Conservation (phyloP, 1,140 invertebrate genomes). For the Drosophila tsacasi region DNA sequence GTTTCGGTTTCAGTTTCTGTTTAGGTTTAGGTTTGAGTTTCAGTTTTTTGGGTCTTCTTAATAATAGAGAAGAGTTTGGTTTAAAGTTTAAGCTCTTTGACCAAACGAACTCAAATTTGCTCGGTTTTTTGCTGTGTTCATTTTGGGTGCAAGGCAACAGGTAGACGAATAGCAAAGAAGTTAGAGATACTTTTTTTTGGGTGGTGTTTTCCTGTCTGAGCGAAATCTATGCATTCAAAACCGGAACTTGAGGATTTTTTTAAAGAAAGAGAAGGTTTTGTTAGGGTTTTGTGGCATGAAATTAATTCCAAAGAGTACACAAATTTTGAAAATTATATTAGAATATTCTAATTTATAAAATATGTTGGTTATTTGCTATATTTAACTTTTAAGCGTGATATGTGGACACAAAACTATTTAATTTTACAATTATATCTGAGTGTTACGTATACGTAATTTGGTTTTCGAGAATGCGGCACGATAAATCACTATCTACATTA, state of each 20-base stretch:
- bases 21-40: constrained; percentile 33
- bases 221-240: constrained; percentile 37
- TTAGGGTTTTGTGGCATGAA: background rate
- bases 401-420: background rate
- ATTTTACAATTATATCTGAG: background rate
- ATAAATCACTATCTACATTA: too few relatives aligned
- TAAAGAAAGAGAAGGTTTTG: background rate
- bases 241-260: constrained; percentile 11
- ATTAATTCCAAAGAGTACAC: background rate
- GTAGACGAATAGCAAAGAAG: constrained; percentile 8
- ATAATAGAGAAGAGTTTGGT: constrained; percentile 30
- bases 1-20: constrained; percentile 40
- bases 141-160: constrained; percentile 20
- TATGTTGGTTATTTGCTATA: background rate
- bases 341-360: background rate
- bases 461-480: background rate
- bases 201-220: constrained; percentile 8
- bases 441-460: background rate
- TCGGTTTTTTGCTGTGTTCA: background rate
- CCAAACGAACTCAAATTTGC: constrained; percentile 2
- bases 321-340: background rate
- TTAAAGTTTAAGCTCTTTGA: constrained; percentile 23
- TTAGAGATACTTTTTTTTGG: constrained; percentile 2
- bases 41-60: constrained; percentile 26
- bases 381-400: background rate